Base-by-base conservation (phyloP, 2,113 vertebrate species). In the Mellivora capensis region DNA sequence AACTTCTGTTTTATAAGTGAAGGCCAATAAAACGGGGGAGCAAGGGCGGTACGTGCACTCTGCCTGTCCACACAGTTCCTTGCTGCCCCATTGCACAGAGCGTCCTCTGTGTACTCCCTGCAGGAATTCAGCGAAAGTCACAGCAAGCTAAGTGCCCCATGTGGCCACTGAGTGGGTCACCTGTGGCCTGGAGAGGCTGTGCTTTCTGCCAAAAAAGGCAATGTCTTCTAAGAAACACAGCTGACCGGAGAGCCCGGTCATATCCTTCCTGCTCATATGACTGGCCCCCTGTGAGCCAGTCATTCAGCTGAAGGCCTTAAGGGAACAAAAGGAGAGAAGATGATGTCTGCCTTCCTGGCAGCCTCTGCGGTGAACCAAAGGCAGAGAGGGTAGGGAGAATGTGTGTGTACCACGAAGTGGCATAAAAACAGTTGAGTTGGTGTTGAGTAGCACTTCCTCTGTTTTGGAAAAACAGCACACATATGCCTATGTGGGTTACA, bases 1-100 rank as follows among this genome's bases (percentile, higher is more conserved):
- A 93, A n/a, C 52, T 42, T 83, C 15, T 27, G 18, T 34, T 94
- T 52, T 52, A 5, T 42, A 77, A 92, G 4, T 44, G 52, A 82
- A 59, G 44, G 49, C 39, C 71, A 61, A 0, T 14, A 64, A 52
- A 8, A 57, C 0, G 1, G n/a, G 52, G 23, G 25, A 59, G 6
- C 13, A 64, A 62, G 21, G 37, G 67, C 31, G 25, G n/a, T 3
- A 0, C 0, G 9, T 27, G 8, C 5, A 9, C 2, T 6, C 2
- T 1, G 59, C 42, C 1, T 42, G n/a, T 42, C 67, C 39, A 17
- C 21, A 2, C 42, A 21, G 8, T 37, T 47, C 59, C 3, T 54
- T 11, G 14, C 69, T 59, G 5, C 54, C 4, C 25, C 10, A 7
- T 9, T 7, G 2, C 39, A 7, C 4, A n/a, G 39, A 20, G 25